These are phyloP conservation scores for Hoplias malabaricus DNA, from an alignment of 2,113 vertebrate genomes.

Conservation along the genomic window DNA sequence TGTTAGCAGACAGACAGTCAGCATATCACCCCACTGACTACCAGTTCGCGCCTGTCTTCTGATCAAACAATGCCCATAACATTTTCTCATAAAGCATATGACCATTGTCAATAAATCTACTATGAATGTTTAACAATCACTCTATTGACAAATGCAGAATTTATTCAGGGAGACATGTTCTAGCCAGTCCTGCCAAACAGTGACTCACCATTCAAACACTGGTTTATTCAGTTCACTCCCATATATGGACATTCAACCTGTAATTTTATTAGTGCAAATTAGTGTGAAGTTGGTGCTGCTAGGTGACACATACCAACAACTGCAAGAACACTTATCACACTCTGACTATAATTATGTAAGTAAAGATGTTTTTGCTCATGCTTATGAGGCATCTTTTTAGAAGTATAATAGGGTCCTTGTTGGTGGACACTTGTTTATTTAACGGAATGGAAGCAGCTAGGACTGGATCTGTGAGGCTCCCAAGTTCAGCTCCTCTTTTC, in stretches of 20 bases:
- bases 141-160: conserved; percentile 10
- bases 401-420: neutral
- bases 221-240: neutral
- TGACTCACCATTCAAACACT: neutral
- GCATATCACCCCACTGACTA: neutral
- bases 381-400: neutral
- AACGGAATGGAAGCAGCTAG: neutral
- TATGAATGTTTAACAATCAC: neutral
- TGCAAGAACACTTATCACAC: neutral
- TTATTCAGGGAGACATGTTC: neutral
- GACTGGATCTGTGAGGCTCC: neutral
- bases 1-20: neutral
- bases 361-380: neutral
- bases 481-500: neutral
- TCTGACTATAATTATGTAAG: neutral
- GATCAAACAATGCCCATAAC: neutral
- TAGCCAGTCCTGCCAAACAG: neutral
- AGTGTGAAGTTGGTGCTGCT: neutral
- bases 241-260: neutral
- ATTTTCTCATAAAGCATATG: neutral
- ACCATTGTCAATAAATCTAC: neutral
- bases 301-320: neutral
- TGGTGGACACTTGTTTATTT: neutral
- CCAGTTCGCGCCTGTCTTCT: neutral
- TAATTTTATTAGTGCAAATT: neutral